A percentile compares a stretch with the other conserved stretches of the same genome.
These are phyloP conservation scores for Cheilosia soror DNA, from an alignment of 2,888 invertebrate genomes.

Conservation along the genomic window DNA sequence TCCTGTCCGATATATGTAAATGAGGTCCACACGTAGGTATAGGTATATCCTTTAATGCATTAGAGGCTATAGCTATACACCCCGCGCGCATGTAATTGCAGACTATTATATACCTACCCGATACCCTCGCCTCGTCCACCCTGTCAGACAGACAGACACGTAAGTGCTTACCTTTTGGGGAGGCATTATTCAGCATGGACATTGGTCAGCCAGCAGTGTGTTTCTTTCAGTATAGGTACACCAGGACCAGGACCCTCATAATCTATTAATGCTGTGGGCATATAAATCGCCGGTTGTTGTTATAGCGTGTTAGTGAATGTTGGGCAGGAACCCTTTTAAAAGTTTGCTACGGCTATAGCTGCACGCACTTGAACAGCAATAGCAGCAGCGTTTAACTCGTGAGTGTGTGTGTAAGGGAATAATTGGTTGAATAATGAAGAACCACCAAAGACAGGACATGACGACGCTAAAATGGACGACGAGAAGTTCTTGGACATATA, in stretches of 20 bases:
- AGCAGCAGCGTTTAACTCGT: constrained; percentile 51
- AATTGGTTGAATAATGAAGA: constrained; percentile 56
- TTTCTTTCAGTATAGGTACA: constrained; percentile 32
- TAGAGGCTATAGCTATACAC: constrained; percentile 24
- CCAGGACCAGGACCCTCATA: constrained; percentile 45
- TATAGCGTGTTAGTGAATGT: constrained; percentile 71
- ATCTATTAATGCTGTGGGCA: constrained; percentile 72
- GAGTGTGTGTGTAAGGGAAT: constrained; percentile 1
- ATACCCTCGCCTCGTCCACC: not conserved
- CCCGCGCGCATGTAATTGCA: constrained; percentile 64
- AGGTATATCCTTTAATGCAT: constrained; percentile 71
- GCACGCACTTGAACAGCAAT: constrained; percentile 68
- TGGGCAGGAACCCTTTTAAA: constrained; percentile 51
- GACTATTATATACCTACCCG: constrained; percentile 2
- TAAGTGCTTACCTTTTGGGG: constrained; percentile 63
- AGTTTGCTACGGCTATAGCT: constrained; percentile 47
- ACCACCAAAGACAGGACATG: constrained; percentile 17
- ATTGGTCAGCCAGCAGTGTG: constrained; percentile 69
- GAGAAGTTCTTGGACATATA: constrained; percentile 3
- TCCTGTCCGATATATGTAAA: constrained; percentile 60
- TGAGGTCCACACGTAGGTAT: constrained; percentile 52
- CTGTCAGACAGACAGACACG: constrained; percentile 44
- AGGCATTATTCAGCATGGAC: constrained; percentile 73
- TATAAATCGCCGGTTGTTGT: constrained; percentile 70
- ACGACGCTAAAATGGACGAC: constrained; percentile 58